phyloP scores from a whole-genome alignment of 2,113 vertebrate genomes.

The Mastomys natalensis region DNA sequence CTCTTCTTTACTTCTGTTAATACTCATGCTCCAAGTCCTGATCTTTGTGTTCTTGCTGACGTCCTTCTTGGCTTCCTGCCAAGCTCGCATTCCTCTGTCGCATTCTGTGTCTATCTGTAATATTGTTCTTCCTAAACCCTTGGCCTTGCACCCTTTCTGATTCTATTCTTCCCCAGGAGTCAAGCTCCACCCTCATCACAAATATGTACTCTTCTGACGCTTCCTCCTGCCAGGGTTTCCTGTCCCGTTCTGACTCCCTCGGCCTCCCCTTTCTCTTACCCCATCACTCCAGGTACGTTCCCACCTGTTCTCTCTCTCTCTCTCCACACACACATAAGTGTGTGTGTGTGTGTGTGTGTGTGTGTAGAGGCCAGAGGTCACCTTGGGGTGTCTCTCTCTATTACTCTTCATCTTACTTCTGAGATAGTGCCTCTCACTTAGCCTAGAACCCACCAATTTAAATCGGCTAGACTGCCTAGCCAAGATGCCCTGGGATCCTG shows the following conservation, averaged over 20 bases:
- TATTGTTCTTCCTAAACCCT: background rate
- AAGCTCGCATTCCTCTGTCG: background rate
- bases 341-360: background rate
- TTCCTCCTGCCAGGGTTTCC: background rate
- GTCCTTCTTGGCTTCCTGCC: background rate
- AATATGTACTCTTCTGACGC: background rate
- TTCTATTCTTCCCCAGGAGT: background rate
- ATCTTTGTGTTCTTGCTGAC: background rate
- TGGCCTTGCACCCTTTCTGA: background rate
- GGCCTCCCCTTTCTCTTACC: background rate
- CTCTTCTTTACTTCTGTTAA: background rate
- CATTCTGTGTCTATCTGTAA: background rate
- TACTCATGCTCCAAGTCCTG: background rate
- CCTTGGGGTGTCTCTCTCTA: background rate
- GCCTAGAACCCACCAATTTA: background rate
- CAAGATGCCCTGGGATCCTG: background rate
- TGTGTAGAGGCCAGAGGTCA: background rate
- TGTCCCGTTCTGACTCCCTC: background rate
- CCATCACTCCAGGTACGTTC: background rate
- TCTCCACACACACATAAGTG: background rate
- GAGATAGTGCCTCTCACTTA: background rate
- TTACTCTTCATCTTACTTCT: background rate
- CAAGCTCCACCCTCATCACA: background rate
- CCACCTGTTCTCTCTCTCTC: constrained; percentile 5
- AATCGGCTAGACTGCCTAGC: background rate